These are phyloP conservation scores for Mergus octosetaceus DNA, from an alignment of 2,797 vertebrate genomes.

Conservation along the genomic window DNA sequence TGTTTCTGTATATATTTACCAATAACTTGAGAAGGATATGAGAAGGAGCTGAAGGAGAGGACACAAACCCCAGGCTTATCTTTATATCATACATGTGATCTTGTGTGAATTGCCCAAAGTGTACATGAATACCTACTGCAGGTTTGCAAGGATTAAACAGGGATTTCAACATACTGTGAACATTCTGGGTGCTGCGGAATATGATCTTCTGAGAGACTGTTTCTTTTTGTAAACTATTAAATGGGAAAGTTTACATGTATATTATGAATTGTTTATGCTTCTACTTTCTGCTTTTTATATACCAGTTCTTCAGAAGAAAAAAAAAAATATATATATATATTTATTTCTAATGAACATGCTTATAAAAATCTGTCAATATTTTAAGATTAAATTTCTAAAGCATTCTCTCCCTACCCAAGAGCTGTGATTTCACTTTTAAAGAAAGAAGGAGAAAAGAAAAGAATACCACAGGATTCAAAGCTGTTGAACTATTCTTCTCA, in stretches of 20 bases:
- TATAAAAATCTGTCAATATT: background rate
- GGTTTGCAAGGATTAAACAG: background rate
- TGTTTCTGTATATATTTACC: background rate
- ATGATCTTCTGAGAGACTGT: background rate
- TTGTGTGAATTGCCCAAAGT: background rate
- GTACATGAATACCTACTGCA: background rate
- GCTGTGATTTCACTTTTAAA: background rate
- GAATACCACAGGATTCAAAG: background rate
- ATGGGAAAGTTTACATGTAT: background rate
- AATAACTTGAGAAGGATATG: background rate
- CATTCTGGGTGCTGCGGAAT: background rate
- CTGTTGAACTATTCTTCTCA: background rate
- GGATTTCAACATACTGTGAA: background rate
- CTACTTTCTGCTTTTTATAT: background rate
- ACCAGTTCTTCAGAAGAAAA: background rate
- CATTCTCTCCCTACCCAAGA: background rate
- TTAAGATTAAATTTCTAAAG: background rate
- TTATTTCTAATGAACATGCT: background rate
- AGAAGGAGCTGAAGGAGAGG: background rate
- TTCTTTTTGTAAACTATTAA: background rate
- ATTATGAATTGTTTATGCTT: background rate
- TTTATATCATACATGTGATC: background rate
- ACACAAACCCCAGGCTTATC: background rate
- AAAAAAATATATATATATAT: background rate
- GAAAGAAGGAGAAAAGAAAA: background rate